phyloP scores from a whole-genome alignment of 2,113 vertebrate species.

The Protomyctophum bolini region DNA sequence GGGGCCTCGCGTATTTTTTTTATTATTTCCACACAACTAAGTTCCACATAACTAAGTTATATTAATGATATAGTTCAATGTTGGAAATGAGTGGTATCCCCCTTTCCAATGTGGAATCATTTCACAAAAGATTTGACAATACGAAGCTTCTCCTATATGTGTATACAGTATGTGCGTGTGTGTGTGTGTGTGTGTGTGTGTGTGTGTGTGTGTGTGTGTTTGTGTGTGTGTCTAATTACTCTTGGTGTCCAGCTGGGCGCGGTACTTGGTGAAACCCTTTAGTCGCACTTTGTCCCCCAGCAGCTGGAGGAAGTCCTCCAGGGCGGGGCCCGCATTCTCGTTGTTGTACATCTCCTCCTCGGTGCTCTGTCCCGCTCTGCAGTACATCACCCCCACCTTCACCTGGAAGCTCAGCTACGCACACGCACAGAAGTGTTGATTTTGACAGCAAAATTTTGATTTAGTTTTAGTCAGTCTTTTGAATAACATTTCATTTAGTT shows the following conservation, averaged over 20 bases:
- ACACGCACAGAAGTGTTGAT: neutral
- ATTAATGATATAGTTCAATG: too few relatives aligned
- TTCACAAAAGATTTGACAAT: too few relatives aligned
- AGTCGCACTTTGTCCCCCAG: constrained; percentile 92
- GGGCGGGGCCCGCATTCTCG: constrained; percentile 88
- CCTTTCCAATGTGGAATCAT: too few relatives aligned
- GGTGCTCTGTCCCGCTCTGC: constrained; percentile 90
- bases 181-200: neutral
- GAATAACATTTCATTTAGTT: too few relatives aligned
- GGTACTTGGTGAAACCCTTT: constrained; percentile 94
- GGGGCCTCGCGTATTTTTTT: too few relatives aligned
- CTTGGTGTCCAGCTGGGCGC: constrained; percentile 95
- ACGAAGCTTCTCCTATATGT: neutral
- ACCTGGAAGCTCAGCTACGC: constrained; percentile 93
- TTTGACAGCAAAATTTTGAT: too few relatives aligned
- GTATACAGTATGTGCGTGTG: constrained; percentile 1
- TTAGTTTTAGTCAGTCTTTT: too few relatives aligned
- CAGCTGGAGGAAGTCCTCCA: constrained; percentile 94
- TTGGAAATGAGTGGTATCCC: too few relatives aligned
- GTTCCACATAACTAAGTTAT: too few relatives aligned
- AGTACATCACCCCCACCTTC: constrained; percentile 97
- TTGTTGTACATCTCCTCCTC: constrained; percentile 99
- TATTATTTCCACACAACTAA: too few relatives aligned
- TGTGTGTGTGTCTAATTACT: constrained; percentile 76
- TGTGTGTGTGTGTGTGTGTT: too few relatives aligned